Conservation (phyloP, 2,888 invertebrate species). For the Drosophila aldrichi region DNA sequence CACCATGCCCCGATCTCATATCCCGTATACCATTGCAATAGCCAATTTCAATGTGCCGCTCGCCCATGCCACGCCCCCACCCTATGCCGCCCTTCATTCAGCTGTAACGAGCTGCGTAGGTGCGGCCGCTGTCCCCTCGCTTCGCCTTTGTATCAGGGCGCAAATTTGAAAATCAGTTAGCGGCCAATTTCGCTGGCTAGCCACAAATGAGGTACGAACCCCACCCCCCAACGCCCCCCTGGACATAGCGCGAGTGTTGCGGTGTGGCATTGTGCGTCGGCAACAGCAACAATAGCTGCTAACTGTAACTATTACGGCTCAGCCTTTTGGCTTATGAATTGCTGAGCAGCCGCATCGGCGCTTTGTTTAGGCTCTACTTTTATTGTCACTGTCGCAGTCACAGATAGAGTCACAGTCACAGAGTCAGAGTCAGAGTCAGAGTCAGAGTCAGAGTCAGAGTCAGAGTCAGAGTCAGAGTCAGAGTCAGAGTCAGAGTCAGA, state of each 20-base stretch:
- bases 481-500: neutral
- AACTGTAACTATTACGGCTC: neutral
- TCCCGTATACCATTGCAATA: too few relatives aligned
- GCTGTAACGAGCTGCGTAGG: slow-evolving; percentile 65
- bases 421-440: too few relatives aligned
- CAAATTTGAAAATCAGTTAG: slow-evolving; percentile 76
- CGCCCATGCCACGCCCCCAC: neutral
- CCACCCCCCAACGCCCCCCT: neutral
- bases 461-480: too few relatives aligned
- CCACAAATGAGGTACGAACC: slow-evolving; percentile 59
- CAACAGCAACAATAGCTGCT: slow-evolving; percentile 15
- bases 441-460: too few relatives aligned
- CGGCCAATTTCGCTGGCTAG: slow-evolving; percentile 69
- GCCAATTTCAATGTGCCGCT: neutral
- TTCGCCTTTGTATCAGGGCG: slow-evolving; percentile 36
- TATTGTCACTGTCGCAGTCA: neutral
- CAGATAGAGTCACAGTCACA: neutral
- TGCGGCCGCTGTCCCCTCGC: slow-evolving; percentile 42
- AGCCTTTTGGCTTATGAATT: slow-evolving; percentile 5
- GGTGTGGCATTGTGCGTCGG: slow-evolving; percentile 74
- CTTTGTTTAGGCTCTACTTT: slow-evolving; percentile 23
- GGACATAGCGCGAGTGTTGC: slow-evolving; percentile 66
- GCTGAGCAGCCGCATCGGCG: slow-evolving; percentile 22
- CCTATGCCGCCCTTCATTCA: slow-evolving; percentile 26
- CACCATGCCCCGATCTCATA: neutral